These are phyloP conservation scores for Galeopsomyia nigrocyanea DNA, from an alignment of 2,888 invertebrate species.

Conservation along the genomic window DNA sequence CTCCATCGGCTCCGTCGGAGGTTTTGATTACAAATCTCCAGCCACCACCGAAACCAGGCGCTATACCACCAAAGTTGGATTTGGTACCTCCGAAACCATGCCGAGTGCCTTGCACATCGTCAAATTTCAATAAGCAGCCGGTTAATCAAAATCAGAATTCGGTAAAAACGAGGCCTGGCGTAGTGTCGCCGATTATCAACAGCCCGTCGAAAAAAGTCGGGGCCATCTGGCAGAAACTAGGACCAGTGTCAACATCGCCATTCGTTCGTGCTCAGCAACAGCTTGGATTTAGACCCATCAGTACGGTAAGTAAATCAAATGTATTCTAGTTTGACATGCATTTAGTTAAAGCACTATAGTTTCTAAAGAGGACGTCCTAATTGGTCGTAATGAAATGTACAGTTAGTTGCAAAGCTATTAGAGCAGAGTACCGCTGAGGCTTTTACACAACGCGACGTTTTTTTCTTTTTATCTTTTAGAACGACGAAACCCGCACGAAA, in stretches of 20 bases:
- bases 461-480: conserved; percentile 7
- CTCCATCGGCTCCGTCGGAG: conserved; percentile 46
- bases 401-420: not conserved
- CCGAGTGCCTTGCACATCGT: conserved; percentile 62
- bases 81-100: conserved; percentile 66
- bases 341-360: not conserved
- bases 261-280: conserved; percentile 66
- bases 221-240: conserved; percentile 64
- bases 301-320: conserved; percentile 18
- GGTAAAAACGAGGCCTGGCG: conserved; percentile 60
- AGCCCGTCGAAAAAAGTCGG: conserved; percentile 59
- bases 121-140: conserved; percentile 56
- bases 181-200: conserved; percentile 60
- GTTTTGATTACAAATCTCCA: conserved; percentile 58
- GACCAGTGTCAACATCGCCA: conserved; percentile 66
- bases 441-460: too few species aligned
- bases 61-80: conserved; percentile 63
- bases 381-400: not conserved
- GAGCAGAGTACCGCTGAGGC: too few species aligned
- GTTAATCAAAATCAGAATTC: conserved; percentile 61
- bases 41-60: conserved; percentile 64
- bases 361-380: not conserved
- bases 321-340: not conserved
- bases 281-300: conserved; percentile 55
- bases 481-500: conserved; percentile 56